Conservation (phyloP, 2,797 vertebrate genomes). For the Tachyglossus aculeatus region DNA sequence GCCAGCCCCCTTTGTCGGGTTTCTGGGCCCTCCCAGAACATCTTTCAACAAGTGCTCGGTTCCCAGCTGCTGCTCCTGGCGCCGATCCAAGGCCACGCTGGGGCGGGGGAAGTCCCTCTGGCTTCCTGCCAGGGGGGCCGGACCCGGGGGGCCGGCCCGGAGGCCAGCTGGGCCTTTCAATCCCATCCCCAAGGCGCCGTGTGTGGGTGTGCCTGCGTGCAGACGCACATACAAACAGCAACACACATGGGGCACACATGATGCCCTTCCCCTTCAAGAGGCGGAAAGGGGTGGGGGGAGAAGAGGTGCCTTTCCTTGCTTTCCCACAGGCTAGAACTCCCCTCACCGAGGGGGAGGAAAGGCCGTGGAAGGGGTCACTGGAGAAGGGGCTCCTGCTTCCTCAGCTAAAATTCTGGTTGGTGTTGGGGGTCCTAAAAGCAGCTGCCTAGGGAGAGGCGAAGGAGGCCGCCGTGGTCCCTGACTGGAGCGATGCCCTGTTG, state of each 20-base stretch:
- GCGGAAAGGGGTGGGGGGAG: slow-evolving; percentile 1
- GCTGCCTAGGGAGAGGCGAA: too few relatives aligned
- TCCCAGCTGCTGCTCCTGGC: slow-evolving; percentile 81
- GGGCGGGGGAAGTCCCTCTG: slow-evolving; percentile 69
- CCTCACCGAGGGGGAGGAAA: too few relatives aligned
- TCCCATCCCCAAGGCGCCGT: slow-evolving; percentile 8
- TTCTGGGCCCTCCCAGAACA: slow-evolving; percentile 67
- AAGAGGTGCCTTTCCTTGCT: too few relatives aligned
- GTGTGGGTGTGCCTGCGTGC: slow-evolving; percentile 1
- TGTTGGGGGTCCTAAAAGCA: too few relatives aligned
- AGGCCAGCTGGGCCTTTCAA: slow-evolving; percentile 61
- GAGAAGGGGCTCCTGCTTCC: too few relatives aligned
- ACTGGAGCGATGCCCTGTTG: too few relatives aligned
- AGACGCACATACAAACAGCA: too few relatives aligned
- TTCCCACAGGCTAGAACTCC: too few relatives aligned
- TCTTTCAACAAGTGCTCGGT: slow-evolving; percentile 75
- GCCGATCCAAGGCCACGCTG: slow-evolving; percentile 67
- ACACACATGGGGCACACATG: slow-evolving; percentile 25
- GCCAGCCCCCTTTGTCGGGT: slow-evolving; percentile 56
- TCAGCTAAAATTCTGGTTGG: too few relatives aligned
- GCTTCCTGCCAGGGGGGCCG: slow-evolving; percentile 59
- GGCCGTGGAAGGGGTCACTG: too few relatives aligned
- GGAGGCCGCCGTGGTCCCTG: neutral
- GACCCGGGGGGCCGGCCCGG: slow-evolving; percentile 21
- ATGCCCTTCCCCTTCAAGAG: slow-evolving; percentile 4